phyloP scores from a whole-genome alignment of 2,888 invertebrate genomes.

The Caenorhabditis virilis region DNA sequence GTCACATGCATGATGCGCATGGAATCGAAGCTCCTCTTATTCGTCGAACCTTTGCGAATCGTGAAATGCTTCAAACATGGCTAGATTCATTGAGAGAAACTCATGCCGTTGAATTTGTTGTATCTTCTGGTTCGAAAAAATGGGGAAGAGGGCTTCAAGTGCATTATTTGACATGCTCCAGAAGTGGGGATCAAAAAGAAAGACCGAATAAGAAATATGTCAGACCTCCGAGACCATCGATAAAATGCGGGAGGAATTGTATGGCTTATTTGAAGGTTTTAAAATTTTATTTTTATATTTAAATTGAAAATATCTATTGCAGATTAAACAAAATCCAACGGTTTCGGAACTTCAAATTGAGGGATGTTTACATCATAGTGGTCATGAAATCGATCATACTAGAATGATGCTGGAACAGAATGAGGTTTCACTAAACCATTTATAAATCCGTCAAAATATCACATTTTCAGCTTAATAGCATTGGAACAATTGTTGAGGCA shows the following conservation, averaged over 20 bases:
- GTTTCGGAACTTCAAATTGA: slow-evolving; percentile 49
- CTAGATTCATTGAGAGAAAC: slow-evolving; percentile 45
- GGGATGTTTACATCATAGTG: slow-evolving; percentile 51
- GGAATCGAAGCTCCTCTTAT: slow-evolving; percentile 50
- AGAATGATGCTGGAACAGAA: slow-evolving; percentile 37
- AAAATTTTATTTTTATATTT: not conserved
- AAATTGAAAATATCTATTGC: not conserved
- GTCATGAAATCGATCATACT: slow-evolving; percentile 46
- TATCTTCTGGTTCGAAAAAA: slow-evolving; percentile 50
- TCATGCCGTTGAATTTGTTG: slow-evolving; percentile 50
- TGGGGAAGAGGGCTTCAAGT: slow-evolving; percentile 50
- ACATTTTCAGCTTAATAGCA: slow-evolving; percentile 17
- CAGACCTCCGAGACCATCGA: slow-evolving; percentile 45
- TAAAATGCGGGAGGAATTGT: slow-evolving; percentile 51
- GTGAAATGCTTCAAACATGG: slow-evolving; percentile 44
- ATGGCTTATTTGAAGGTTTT: slow-evolving; percentile 51
- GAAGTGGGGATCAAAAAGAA: slow-evolving; percentile 52
- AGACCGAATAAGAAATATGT: slow-evolving; percentile 51
- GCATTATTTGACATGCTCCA: slow-evolving; percentile 47
- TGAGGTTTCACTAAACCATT: slow-evolving; percentile 19
- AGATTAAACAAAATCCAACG: slow-evolving; percentile 51
- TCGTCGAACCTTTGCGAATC: slow-evolving; percentile 39
- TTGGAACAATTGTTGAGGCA: slow-evolving; percentile 26
- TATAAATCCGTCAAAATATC: not conserved
- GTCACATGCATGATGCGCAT: slow-evolving; percentile 49